Percentiles rank a stretch among this genome's conserved stretches.
phyloP scores from a whole-genome alignment of 1,140 invertebrate genomes.

The Antheraea mylitta region DNA sequence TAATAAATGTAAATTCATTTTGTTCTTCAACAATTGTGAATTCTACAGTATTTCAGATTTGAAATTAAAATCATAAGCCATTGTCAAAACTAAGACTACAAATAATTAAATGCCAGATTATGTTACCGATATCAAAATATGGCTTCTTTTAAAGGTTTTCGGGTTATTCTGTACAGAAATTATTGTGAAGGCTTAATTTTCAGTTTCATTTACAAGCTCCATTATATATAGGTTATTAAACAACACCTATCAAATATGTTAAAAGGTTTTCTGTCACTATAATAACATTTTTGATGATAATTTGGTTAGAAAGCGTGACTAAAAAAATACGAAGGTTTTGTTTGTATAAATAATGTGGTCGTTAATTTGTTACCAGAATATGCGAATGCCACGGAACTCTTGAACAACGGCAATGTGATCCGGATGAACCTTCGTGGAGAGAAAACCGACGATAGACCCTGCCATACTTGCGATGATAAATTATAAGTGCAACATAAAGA shows the following conservation, averaged over 20 bases:
- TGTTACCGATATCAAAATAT: too few relatives aligned
- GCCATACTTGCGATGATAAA: slow-evolving; percentile 45
- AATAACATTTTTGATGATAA: too few relatives aligned
- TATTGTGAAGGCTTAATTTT: too few relatives aligned
- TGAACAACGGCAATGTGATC: slow-evolving; percentile 45
- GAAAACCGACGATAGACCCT: slow-evolving; percentile 22
- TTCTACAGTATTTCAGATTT: neutral
- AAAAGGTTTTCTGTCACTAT: too few relatives aligned
- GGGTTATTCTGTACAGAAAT: too few relatives aligned
- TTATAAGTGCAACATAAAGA: slow-evolving; percentile 31
- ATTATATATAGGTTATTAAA: too few relatives aligned
- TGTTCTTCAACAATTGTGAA: neutral
- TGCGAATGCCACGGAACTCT: slow-evolving; percentile 47
- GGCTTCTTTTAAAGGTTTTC: too few relatives aligned
- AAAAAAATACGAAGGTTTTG: too few relatives aligned
- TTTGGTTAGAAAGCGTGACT: too few relatives aligned
- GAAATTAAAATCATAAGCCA: neutral
- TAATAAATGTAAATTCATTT: neutral
- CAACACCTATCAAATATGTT: too few relatives aligned
- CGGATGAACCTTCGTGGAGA: slow-evolving; percentile 42
- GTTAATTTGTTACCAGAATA: slow-evolving; percentile 41
- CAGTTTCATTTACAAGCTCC: too few relatives aligned
- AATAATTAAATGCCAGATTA: too few relatives aligned
- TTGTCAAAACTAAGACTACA: neutral
- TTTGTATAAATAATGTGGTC: neutral